phyloP scores from a whole-genome alignment of 2,113 vertebrate genomes.

The Eudyptes chrysolophus region DNA sequence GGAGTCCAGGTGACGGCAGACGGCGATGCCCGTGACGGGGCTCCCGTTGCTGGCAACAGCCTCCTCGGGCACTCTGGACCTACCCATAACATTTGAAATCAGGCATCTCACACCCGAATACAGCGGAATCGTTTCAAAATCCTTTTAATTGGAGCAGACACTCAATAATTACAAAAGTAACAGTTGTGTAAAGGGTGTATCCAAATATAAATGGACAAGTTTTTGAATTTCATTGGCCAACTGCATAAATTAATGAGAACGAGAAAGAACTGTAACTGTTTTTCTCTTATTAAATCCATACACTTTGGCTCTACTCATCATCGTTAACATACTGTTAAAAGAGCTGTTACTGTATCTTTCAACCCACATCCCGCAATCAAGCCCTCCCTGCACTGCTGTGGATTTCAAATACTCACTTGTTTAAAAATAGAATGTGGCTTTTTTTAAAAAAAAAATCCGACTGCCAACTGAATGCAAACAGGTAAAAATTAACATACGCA shows the following conservation, averaged over 20 bases:
- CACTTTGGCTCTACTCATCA: slow-evolving; percentile 15
- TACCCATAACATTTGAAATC: not conserved
- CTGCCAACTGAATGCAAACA: not conserved
- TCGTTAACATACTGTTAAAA: slow-evolving; percentile 32
- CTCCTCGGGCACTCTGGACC: not conserved
- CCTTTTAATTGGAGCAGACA: not conserved
- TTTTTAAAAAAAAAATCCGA: not conserved
- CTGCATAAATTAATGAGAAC: slow-evolving; percentile 1
- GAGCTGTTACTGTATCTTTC: not conserved
- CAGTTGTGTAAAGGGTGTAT: not conserved
- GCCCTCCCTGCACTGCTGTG: not conserved
- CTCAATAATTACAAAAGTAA: not conserved
- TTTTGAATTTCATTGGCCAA: not conserved
- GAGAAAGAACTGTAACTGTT: not conserved
- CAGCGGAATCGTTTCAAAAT: not conserved
- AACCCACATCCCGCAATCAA: not conserved
- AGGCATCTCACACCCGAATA: not conserved
- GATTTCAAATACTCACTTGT: slow-evolving; percentile 7
- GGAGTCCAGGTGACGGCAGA: not conserved
- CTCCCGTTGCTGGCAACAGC: not conserved
- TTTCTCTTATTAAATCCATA: slow-evolving; percentile 35
- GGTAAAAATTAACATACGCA: slow-evolving; percentile 15
- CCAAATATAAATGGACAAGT: not conserved
- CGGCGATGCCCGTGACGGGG: not conserved
- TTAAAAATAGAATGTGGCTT: slow-evolving; percentile 35